A percentile compares a stretch with the other conserved stretches of the same genome.
These are phyloP conservation scores for Pygocentrus nattereri DNA, from an alignment of 2,797 vertebrate genomes.

Conservation along the genomic window DNA sequence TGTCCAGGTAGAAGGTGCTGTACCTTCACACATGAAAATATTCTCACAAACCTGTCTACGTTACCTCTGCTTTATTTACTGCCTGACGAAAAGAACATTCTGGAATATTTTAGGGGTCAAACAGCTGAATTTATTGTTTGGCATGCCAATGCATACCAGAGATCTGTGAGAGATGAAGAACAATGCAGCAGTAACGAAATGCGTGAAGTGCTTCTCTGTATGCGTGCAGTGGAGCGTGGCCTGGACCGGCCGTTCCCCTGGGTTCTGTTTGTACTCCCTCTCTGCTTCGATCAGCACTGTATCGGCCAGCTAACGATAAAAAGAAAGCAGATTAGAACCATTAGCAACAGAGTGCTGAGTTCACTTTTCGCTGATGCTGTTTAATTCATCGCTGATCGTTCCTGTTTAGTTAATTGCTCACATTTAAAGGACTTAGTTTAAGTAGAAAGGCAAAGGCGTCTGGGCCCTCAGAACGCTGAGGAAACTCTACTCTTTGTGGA, in stretches of 20 bases:
- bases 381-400: background rate
- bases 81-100: background rate
- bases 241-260: background rate
- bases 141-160: conserved; percentile 66
- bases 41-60: background rate
- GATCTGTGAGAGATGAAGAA: conserved; percentile 64
- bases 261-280: background rate
- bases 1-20: background rate
- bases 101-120: conserved; percentile 30
- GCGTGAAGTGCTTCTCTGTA: conserved; percentile 73
- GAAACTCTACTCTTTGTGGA: background rate
- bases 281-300: conserved; percentile 12
- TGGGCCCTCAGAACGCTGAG: background rate
- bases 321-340: background rate
- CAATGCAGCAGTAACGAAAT: conserved; percentile 52
- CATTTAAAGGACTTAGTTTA: background rate
- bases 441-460: background rate
- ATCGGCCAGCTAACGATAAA: background rate
- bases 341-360: background rate
- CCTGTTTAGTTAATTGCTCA: background rate
- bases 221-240: conserved; percentile 70
- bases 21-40: background rate
- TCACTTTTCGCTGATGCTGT: background rate
- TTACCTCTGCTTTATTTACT: background rate
- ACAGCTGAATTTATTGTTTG: conserved; percentile 56